These are phyloP conservation scores for Amphibalanus amphitrite DNA, from an alignment of 1,140 invertebrate genomes.

Conservation along the genomic window DNA sequence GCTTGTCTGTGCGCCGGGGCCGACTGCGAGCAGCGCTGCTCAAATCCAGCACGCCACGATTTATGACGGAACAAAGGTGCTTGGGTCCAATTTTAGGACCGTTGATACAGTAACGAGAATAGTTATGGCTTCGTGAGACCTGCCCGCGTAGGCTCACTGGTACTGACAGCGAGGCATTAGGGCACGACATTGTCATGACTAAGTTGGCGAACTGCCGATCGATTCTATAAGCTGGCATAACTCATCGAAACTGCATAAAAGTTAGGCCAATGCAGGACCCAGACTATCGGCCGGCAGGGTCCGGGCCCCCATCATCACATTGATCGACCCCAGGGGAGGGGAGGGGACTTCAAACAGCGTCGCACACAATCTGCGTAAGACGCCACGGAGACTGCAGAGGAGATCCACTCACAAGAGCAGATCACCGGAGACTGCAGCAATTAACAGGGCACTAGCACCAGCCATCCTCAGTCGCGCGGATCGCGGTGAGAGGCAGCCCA, in stretches of 20 bases:
- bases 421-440: background rate
- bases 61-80: background rate
- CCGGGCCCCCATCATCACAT: background rate
- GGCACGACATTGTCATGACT: background rate
- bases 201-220: background rate
- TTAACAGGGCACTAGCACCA: background rate
- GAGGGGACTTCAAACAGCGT: no score
- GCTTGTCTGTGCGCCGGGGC: background rate
- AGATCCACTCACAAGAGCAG: background rate
- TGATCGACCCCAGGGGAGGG: background rate
- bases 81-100: slow-evolving; percentile 1
- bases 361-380: background rate
- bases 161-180: background rate
- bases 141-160: background rate
- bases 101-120: slow-evolving; percentile 1
- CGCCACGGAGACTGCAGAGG: background rate
- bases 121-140: background rate
- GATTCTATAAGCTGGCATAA: background rate
- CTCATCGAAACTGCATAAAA: background rate
- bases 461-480: no score
- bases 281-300: background rate
- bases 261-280: background rate
- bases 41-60: background rate
- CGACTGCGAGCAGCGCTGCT: background rate
- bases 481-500: no score